Conservation (phyloP, 2,113 vertebrate species). For the Rhinolophus ferrumequinum region DNA sequence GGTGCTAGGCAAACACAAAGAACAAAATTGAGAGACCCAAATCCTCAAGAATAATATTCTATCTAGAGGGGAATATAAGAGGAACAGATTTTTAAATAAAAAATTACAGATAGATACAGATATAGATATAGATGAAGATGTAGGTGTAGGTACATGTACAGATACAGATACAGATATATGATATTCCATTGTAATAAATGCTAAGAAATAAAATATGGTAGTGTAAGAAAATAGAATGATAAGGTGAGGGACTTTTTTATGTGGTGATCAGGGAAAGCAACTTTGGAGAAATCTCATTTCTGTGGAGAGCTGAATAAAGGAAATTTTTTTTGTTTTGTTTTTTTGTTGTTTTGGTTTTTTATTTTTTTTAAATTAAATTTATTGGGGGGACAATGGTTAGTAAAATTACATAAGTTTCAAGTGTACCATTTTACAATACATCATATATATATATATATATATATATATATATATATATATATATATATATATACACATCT, state of each 20-base stretch:
- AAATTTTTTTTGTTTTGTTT: neutral
- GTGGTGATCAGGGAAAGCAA: neutral
- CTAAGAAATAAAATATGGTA: neutral
- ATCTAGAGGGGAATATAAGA: neutral
- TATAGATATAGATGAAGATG: neutral
- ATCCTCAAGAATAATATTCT: neutral
- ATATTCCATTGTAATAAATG: neutral
- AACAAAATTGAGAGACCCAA: neutral
- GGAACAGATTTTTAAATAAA: neutral
- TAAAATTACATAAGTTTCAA: too few relatives aligned
- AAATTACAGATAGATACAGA: too few relatives aligned
- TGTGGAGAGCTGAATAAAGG: neutral
- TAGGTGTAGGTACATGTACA: neutral
- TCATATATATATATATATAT: too few relatives aligned
- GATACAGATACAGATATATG: neutral
- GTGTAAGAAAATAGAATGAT: neutral
- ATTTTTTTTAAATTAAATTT: too few relatives aligned
- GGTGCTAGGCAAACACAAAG: neutral
- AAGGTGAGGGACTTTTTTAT: neutral
- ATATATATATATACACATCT: too few relatives aligned
- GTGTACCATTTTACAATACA: neutral
- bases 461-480: too few relatives aligned
- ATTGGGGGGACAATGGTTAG: too few relatives aligned
- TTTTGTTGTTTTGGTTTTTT: too few relatives aligned
- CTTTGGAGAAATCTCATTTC: neutral